Evolutionary conservation across 2,113 vertebrate genomes (phyloP).

Genomic region (Clarias macrocephalus): DNA sequence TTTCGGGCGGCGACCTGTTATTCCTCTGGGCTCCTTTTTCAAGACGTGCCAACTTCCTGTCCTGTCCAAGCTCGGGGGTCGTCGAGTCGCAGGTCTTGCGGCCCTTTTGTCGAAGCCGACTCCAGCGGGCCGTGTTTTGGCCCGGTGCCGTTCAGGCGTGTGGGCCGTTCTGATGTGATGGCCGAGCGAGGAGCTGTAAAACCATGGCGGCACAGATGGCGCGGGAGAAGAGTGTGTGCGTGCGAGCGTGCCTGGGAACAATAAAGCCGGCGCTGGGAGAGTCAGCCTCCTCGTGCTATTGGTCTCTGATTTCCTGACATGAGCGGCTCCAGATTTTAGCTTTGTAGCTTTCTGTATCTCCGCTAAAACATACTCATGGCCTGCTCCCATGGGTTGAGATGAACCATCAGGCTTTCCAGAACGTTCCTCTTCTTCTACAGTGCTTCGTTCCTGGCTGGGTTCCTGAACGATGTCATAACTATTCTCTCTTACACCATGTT

Average conservation of each 20-base stretch:
- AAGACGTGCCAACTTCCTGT: constrained; percentile 20
- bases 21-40: not conserved
- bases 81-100: not conserved
- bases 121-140: not conserved
- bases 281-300: not conserved
- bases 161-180: constrained; percentile 22
- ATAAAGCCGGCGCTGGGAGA: constrained; percentile 6
- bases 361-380: not conserved
- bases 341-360: not conserved
- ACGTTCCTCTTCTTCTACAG: not conserved
- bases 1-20: constrained; percentile 27
- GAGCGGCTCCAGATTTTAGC: not conserved
- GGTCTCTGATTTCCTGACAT: not conserved
- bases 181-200: constrained; percentile 38
- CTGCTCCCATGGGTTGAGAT: not conserved
- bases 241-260: not conserved
- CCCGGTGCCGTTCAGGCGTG: not conserved
- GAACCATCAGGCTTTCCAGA: not conserved
- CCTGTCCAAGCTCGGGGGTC: not conserved
- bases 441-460: not conserved
- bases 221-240: not conserved
- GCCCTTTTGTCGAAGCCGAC: not conserved
- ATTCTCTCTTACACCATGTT: not conserved
- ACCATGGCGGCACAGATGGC: not conserved
- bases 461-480: not conserved